Evolutionary conservation across 2,888 invertebrate genomes (phyloP), one percentile per base, ranked within the genome.

Genomic region (Microdon myrmicae): DNA sequence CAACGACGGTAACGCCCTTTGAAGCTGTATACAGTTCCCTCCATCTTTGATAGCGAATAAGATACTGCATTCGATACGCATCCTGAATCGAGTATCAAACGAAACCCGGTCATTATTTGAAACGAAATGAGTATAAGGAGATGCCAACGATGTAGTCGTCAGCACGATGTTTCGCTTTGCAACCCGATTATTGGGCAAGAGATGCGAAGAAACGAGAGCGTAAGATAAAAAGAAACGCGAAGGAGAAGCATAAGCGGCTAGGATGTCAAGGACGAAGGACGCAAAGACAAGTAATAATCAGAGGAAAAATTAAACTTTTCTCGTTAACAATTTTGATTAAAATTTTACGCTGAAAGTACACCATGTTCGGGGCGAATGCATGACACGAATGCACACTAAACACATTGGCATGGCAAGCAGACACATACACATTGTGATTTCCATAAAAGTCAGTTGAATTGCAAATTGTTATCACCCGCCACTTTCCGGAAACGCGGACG

Each of bases 321-420:
- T 69, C 69, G 68, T 69, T 69, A 69, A 67, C 67, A 69, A 68
- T 68, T 69, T 69, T 69, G 69, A 69, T 69, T 69, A 69, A 69
- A 69, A 69, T 68, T 69, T 68, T 68, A 68, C 60, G 68, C 68
- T 60, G 32, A 35, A 35, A 31, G 31, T 43, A 31, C 31, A 14
- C 9, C 16, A 38, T 38, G 17, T 43, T 43, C 43, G 14, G 23
- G 23, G 22, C 29, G 31, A 31, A 31, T 43, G 31, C 31, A 29
- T 13, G 13, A n/a, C 19, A 8, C 8, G 8, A 9, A 48, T 37
- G 4, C 8, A 17, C 9, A 4, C 20, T 20, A 12, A 25, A 7
- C 8, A 12, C 19, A 6, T 19, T 20, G 9, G 20, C 3, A 35
- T 17, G 28, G 37, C 26, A 4, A 29, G 23, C 25, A 10, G 4